phyloP scores from a whole-genome alignment of 64 coral and sea anemone species.

The Montipora efflorescens region DNA sequence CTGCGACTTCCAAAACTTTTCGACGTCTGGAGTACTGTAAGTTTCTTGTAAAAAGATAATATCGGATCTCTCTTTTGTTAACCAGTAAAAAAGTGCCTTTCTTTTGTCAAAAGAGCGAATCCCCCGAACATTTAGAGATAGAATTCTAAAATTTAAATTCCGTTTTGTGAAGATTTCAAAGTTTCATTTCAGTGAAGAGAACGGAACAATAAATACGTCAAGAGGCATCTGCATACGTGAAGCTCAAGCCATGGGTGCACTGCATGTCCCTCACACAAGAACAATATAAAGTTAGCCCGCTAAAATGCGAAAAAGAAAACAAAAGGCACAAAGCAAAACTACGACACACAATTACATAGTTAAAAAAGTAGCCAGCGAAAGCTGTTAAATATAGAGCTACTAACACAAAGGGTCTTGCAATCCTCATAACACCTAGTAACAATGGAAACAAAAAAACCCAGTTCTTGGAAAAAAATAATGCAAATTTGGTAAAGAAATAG shows the following conservation, averaged over 20 bases:
- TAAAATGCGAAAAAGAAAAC: neutral
- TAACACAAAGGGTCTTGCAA: conserved; percentile 9
- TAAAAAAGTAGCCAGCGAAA: conserved; percentile 31
- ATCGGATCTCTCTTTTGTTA: neutral
- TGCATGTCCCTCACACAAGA: neutral
- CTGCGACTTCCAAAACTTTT: conserved; percentile 19
- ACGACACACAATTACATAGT: conserved; percentile 1
- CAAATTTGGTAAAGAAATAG: neutral
- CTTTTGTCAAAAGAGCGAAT: conserved; percentile 32
- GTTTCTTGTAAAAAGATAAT: conserved; percentile 44
- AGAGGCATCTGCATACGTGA: neutral
- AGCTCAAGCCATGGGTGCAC: neutral
- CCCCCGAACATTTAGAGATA: too few species aligned
- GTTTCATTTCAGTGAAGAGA: too few species aligned
- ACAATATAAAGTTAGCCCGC: neutral
- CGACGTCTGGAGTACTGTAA: neutral
- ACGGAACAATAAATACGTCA: neutral
- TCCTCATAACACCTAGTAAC: neutral
- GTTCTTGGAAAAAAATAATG: neutral
- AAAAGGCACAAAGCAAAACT: neutral
- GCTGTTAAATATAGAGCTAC: conserved; percentile 31
- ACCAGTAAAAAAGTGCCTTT: conserved; percentile 18
- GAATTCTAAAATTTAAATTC: conserved; percentile 36
- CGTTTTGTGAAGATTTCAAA: neutral
- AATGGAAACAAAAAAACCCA: neutral